These are phyloP conservation scores for Sebastiscus tertius DNA, from an alignment of 2,797 vertebrate species.

Conservation along the genomic window DNA sequence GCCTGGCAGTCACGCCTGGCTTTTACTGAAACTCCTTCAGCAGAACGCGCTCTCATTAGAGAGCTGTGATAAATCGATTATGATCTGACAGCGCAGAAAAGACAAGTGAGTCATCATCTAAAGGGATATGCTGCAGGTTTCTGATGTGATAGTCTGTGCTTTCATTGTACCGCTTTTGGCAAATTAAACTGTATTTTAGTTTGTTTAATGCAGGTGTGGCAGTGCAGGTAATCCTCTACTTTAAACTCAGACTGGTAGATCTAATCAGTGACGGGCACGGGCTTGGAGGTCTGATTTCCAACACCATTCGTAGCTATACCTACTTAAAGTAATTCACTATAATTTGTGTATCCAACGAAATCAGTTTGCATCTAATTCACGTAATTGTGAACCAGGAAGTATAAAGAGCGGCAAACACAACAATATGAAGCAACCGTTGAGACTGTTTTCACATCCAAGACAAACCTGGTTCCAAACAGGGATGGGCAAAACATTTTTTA, in stretches of 20 bases:
- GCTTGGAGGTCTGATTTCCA: background rate
- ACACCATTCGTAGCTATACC: background rate
- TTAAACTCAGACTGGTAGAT: background rate
- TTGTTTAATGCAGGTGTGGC: constrained; percentile 13
- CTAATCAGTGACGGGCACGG: background rate
- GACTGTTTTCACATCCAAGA: background rate
- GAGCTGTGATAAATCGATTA: constrained; percentile 45
- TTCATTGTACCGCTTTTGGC: background rate
- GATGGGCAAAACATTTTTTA: background rate
- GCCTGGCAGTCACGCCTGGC: constrained; percentile 40
- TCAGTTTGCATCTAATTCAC: no score
- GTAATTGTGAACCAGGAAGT: no score
- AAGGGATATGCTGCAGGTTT: constrained; percentile 1
- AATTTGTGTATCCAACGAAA: no score
- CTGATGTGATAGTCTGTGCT: background rate
- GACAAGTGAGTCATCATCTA: constrained; percentile 41
- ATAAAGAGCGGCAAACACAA: no score
- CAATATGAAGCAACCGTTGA: background rate
- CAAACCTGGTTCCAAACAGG: background rate
- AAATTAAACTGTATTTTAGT: background rate
- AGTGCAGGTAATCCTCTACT: background rate
- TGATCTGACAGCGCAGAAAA: constrained; percentile 26
- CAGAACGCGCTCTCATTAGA: constrained; percentile 45
- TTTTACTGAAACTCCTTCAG: constrained; percentile 41
- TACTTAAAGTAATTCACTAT: no score